A percentile compares a stretch with the other conserved stretches of the same genome.
Evolutionary conservation across 2,888 invertebrate species (phyloP).

Genomic region (Drosophila ezoana): DNA sequence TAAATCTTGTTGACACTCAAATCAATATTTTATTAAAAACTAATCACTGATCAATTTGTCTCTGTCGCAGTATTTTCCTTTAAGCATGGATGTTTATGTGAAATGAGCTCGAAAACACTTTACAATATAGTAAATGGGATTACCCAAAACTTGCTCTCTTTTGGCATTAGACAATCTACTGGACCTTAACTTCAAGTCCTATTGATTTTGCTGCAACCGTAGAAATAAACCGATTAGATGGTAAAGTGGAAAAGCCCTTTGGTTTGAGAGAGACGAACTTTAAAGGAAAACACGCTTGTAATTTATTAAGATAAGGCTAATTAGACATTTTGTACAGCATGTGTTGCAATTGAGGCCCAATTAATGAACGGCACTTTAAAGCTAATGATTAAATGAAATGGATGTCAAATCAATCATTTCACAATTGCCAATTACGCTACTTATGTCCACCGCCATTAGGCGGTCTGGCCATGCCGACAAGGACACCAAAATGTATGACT

Average conservation of each 20-base stretch:
- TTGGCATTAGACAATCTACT: too few relatives aligned
- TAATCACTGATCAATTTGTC: too few relatives aligned
- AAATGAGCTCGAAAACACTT: too few relatives aligned
- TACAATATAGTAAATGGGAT: too few relatives aligned
- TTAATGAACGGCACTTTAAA: conserved; percentile 23
- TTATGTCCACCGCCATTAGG: conserved; percentile 11
- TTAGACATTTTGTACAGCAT: conserved; percentile 1
- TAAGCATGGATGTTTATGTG: too few relatives aligned
- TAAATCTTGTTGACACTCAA: too few relatives aligned
- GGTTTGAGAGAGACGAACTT: too few relatives aligned
- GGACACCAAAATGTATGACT: neutral
- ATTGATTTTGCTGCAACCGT: too few relatives aligned
- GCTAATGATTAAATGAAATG: conserved; percentile 21
- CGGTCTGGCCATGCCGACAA: neutral
- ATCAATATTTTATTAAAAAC: too few relatives aligned
- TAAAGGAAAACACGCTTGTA: neutral
- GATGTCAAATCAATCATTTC: conserved; percentile 43
- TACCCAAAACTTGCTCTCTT: too few relatives aligned
- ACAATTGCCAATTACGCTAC: conserved; percentile 48
- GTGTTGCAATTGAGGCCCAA: conserved; percentile 11
- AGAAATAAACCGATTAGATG: neutral
- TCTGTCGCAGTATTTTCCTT: too few relatives aligned
- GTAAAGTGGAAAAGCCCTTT: neutral
- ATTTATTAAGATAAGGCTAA: conserved; percentile 4
- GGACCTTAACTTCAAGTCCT: too few relatives aligned